These are phyloP conservation scores for Ptyas mucosa DNA, from an alignment of 2,113 vertebrate genomes.

Conservation along the genomic window DNA sequence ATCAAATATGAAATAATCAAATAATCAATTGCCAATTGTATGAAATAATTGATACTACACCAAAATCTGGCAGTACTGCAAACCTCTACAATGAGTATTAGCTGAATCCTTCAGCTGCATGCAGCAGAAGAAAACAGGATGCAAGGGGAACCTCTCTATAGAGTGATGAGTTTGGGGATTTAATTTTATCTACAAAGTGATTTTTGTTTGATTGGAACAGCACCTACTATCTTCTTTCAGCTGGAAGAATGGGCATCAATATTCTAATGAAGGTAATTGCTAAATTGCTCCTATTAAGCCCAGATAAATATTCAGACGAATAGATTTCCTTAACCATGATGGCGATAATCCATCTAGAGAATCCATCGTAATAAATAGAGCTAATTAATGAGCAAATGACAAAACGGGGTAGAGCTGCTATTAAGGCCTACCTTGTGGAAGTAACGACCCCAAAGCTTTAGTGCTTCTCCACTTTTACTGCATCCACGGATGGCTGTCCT, in stretches of 20 bases:
- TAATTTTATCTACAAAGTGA: not conserved
- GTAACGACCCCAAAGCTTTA: not conserved
- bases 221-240: not conserved
- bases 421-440: not conserved
- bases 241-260: conserved; percentile 27
- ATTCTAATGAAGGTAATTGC: not conserved
- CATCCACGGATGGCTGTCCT: not conserved
- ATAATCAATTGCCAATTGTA: not conserved
- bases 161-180: conserved; percentile 7
- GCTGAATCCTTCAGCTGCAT: not conserved
- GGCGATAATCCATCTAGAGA: not conserved
- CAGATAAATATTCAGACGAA: conserved; percentile 30
- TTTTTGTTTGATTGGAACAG: not conserved
- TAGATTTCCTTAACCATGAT: not conserved
- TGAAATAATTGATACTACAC: not conserved
- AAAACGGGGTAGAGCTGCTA: not conserved
- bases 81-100: not conserved
- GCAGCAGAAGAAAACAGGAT: no score
- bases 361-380: not conserved
- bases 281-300: conserved; percentile 21
- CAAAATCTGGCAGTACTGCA: not conserved
- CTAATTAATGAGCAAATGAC: not conserved
- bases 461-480: not conserved
- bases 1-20: not conserved
- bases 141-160: conserved; percentile 36